Base-by-base conservation (phyloP, 2,113 vertebrate genomes). In the Sinocyclocheilus anophthalmus region DNA sequence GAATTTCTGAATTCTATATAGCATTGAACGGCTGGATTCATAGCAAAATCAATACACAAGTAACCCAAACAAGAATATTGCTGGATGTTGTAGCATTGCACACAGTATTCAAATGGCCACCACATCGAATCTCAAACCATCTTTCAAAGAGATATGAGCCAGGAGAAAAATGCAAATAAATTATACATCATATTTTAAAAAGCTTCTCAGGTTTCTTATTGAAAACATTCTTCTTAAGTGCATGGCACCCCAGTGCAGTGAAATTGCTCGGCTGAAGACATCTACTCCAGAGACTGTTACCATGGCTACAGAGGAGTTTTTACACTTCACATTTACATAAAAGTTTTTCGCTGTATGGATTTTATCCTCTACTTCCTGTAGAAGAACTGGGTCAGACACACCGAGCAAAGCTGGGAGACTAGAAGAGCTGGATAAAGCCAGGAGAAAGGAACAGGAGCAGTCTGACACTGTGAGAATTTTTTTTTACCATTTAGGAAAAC, bases 131-230 rank as follows among this genome's bases (percentile, higher is more conserved):
- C 89, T 93, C 92, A 80, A 91, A 93, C 91, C 87, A 85, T 89
- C 84, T 63, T 92, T 91, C 90, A 88, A 85, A 84, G 87, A 76
- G 90, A 93, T 91, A 88, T 84, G 87, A 91, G 90, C 92, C 90
- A 92, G 90, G 78, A 93, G 90, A 90, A 94, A 95, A 95, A 93
- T 92, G 93, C 91, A 95, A 93, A 94, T 96, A 90, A 96, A 96
- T 95, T 93, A 95, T 93, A 94, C 90, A 94, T 95, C 90, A 86
- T 90, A 86, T 88, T 93, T 92, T 93, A 94, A 93, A 95, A 95
- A 94, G 94, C 95, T 94, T 94, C 92, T 90, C 90, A 80, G 88
- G 93, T 93, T 93, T 85, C 84, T 92, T 89, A 91, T 85, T 91
- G 39, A 92, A 94, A 93, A 93, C 45, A 48, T 85, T 92, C 89